Evolutionary conservation across 2,797 vertebrate species (phyloP), one percentile per base, ranked within the genome.

Genomic region (Eulemur albifrons): DNA sequence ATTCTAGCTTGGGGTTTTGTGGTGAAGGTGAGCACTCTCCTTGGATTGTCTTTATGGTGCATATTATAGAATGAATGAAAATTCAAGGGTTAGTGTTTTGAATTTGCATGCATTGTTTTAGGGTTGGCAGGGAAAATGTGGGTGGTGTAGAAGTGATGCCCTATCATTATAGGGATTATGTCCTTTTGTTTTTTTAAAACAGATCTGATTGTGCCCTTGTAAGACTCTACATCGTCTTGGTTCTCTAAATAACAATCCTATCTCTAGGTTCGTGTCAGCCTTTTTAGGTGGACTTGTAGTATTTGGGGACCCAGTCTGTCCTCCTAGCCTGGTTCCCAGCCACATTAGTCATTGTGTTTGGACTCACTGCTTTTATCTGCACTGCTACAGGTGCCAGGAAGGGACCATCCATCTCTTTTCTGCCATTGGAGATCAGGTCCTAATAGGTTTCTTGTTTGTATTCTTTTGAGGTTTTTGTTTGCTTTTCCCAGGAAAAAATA

Each of bases 401-500:
- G 81, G 35, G 23, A 35, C 61, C 13, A 4, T 18, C 45, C 59
- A 12, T 79, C 82, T 95, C 83, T 57, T 86, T 80, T 85, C 76
- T 93, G 94, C 86, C 89, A 94, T 95, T 59, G 61, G 86, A 69
- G 21, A 27, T 54, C 57, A 57, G 69, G 75, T 69, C 20, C 5
- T 7, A 83, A 59, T 87, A 23, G 69, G 57, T 79, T 96, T 93
- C 87, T 96, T 97, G 84, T 96, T 86, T 88, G 50, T 45, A 43
- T 18, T 86, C 65, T 57, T 76, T 35, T 48, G 61, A 84, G 45
- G 27, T 18, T 93, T 93, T 93, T 95, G 57, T 93, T 88, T 87
- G 52, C 83, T 94, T 92, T 96, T 77, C 59, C 84, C 63, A 61
- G 63, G 45, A 35, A 20, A 61, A 61, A 48, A 27, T 40, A 6